Conservation (phyloP, 2,113 vertebrate species). For the Micronisus gabar region DNA sequence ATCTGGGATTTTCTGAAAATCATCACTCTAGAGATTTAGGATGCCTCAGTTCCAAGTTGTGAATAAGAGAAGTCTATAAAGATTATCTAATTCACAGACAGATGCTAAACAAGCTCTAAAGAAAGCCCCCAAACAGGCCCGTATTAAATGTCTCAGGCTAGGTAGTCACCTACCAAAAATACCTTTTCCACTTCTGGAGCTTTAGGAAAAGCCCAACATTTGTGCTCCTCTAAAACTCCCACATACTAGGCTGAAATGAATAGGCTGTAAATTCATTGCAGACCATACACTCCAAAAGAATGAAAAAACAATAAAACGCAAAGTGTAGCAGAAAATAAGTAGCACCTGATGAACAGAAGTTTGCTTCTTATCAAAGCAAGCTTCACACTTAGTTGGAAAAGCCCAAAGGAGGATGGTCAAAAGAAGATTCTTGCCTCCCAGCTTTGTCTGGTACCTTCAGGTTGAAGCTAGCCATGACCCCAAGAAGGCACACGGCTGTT, state of each 20-base stretch:
- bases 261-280: background rate
- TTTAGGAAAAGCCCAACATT: background rate
- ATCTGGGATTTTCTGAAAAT: background rate
- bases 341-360: background rate
- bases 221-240: background rate
- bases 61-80: background rate
- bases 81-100: background rate
- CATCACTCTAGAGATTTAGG: background rate
- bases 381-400: background rate
- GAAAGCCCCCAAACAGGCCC: background rate
- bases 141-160: background rate
- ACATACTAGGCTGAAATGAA: background rate
- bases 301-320: background rate
- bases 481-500: background rate
- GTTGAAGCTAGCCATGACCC: background rate
- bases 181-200: background rate
- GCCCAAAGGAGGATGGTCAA: background rate
- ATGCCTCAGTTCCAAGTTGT: background rate
- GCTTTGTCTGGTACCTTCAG: background rate
- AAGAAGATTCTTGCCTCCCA: background rate
- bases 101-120: background rate
- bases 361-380: background rate
- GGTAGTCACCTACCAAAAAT: background rate
- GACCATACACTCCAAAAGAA: background rate
- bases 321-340: background rate